Evolutionary conservation across 2,797 vertebrate genomes (phyloP), one percentile per base, ranked within the genome.

Genomic region (Squalus acanthias): DNA sequence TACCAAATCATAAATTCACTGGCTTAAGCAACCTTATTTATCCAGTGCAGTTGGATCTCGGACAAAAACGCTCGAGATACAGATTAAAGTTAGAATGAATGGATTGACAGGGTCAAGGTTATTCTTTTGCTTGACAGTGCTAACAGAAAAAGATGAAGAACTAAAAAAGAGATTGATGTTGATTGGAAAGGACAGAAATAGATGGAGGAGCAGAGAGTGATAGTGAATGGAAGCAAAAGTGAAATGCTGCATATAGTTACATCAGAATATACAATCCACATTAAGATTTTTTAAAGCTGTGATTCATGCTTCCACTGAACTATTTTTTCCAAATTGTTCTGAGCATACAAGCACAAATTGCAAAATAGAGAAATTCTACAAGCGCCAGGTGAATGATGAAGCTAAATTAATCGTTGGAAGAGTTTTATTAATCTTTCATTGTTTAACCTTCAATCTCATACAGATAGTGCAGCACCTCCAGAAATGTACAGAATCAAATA

Each of bases 111-210:
- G 89, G 91, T 69, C 20, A 69, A 93, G 91, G 50, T 46, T 93
- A 69, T 93, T 67, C 63, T 93, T 91, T 93, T 20, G 20, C 65
- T 93, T 93, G 65, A 93, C 91, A 93, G 10, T 69, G 15, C 65
- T 93, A 46, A 69, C n/a, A 46, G 91, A 46, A 65, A 69, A 69
- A 69, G 65, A 93, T 69, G n/a, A 93, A 69, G 65, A 46, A 39
- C 20, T 39, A 93, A 93, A 69, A 93, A 93, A 69, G 65, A 93
- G 65, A 93, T 69, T 93, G 65, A 93, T 69, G 20, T 69, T 93
- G 91, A 93, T 93, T 46, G 65, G n/a, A 93, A 93, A 93, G n/a
- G 91, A 67, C 91, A 39, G n/a, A 69, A 65, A 92, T 69, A 69
- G 91, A 69, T 69, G 65, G 65, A 39, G 29, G 29, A n/a, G 82